Conservation (phyloP, 2,888 invertebrate species). For the Microplitis deprimator region DNA sequence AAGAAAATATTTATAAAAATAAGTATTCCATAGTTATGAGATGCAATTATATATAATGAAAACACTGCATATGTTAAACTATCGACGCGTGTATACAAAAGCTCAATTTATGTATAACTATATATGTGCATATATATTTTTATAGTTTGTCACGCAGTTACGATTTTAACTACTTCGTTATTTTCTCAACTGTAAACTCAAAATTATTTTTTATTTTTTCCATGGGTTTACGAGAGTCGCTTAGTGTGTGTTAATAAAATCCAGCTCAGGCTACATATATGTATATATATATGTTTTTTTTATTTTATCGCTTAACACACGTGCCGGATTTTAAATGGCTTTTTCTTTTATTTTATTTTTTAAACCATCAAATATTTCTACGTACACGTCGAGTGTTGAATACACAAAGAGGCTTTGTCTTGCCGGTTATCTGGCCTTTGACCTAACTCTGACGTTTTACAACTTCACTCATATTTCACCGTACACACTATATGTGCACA, state of each 20-base stretch:
- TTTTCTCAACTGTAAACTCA: slow-evolving; percentile 38
- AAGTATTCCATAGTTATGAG: background rate
- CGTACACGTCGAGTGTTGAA: background rate
- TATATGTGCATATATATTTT: slow-evolving; percentile 47
- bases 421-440: slow-evolving; percentile 19
- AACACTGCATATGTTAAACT: slow-evolving; percentile 30
- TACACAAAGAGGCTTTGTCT: slow-evolving; percentile 14
- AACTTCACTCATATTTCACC: slow-evolving; percentile 36
- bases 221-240: slow-evolving; percentile 8
- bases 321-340: background rate
- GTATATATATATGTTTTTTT: background rate
- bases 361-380: slow-evolving; percentile 14
- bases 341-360: slow-evolving; percentile 11
- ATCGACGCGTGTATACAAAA: slow-evolving; percentile 42
- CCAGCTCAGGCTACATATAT: slow-evolving; percentile 16
- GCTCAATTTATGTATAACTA: slow-evolving; percentile 9
- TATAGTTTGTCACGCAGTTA: slow-evolving; percentile 56
- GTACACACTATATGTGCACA: background rate
- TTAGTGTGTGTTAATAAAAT: slow-evolving; percentile 35
- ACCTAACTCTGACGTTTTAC: slow-evolving; percentile 33
- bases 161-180: slow-evolving; percentile 51
- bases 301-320: slow-evolving; percentile 9
- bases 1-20: too few relatives aligned
- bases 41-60: background rate
- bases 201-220: slow-evolving; percentile 40